Evolutionary conservation across 2,113 vertebrate genomes (phyloP).

Genomic region (Hypocryptadius cinnamomeus): DNA sequence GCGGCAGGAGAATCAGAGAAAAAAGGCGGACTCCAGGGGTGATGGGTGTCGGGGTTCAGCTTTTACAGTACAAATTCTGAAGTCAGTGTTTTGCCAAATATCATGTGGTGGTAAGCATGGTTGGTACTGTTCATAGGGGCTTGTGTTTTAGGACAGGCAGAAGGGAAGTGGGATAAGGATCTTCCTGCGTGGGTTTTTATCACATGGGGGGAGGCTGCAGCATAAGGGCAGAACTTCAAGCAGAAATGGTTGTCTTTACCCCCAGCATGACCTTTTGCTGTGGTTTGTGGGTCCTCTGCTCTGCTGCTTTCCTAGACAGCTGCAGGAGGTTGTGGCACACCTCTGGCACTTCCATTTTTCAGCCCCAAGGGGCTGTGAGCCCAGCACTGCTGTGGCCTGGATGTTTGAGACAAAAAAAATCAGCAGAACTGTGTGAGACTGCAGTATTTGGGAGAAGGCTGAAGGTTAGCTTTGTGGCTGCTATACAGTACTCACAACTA

Average conservation of each 20-base stretch:
- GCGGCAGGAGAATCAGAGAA: neutral
- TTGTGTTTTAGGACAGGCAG: neutral
- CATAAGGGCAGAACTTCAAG: neutral
- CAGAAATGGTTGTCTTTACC: neutral
- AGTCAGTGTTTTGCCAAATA: neutral
- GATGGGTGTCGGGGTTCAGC: neutral
- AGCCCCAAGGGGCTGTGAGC: rapidly evolving
- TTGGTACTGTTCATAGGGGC: neutral
- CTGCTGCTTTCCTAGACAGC: neutral
- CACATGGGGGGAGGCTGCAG: neutral
- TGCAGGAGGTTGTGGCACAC: neutral
- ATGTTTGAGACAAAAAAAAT: neutral
- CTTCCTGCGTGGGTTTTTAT: neutral
- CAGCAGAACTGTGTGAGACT: neutral
- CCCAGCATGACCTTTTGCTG: neutral
- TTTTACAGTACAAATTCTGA: neutral
- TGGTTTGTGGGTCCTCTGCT: neutral
- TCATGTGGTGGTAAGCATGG: rapidly evolving
- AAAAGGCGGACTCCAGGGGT: neutral
- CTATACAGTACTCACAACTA: neutral
- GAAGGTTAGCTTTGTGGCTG: neutral
- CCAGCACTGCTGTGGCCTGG: neutral
- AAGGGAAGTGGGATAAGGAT: neutral
- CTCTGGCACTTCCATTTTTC: neutral
- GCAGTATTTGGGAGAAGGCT: neutral